Percentiles rank a stretch among this genome's conserved stretches.
These are phyloP conservation scores for Coptodon rendalli DNA, from an alignment of 2,113 vertebrate species.

Conservation along the genomic window DNA sequence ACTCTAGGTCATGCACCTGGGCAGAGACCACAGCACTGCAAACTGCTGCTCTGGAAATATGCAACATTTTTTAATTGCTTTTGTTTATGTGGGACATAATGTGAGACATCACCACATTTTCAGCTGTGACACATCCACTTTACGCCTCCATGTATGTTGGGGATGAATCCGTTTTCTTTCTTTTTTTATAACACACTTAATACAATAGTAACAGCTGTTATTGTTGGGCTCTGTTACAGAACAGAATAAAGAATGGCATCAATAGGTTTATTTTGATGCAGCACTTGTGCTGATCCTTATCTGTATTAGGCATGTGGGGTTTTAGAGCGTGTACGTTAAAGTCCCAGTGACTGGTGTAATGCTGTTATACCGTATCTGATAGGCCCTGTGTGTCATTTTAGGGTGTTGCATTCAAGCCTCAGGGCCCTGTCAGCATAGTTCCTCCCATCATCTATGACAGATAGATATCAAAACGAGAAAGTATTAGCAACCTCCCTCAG, in stretches of 20 bases:
- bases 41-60: conserved; percentile 1
- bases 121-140: background rate
- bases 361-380: conserved; percentile 25
- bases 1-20: conserved; percentile 69
- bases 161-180: accelerated
- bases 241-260: background rate
- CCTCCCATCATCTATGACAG: conserved; percentile 60
- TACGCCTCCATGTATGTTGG: background rate
- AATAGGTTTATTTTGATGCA: background rate
- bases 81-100: background rate
- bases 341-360: background rate
- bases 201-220: background rate
- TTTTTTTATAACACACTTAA: background rate
- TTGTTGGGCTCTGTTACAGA: background rate
- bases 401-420: conserved; percentile 39
- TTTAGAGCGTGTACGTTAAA: background rate
- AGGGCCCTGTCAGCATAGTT: conserved; percentile 32
- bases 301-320: background rate
- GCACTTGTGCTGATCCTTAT: background rate
- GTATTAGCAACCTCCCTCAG: background rate
- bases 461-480: conserved; percentile 52
- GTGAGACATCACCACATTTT: background rate
- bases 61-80: background rate
- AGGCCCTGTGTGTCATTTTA: conserved; percentile 42
- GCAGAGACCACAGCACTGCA: conserved; percentile 39